Percentiles rank a stretch among this genome's conserved stretches.
Evolutionary conservation across 2,113 vertebrate species (phyloP).

Genomic region (Hippoglossus stenolepis): DNA sequence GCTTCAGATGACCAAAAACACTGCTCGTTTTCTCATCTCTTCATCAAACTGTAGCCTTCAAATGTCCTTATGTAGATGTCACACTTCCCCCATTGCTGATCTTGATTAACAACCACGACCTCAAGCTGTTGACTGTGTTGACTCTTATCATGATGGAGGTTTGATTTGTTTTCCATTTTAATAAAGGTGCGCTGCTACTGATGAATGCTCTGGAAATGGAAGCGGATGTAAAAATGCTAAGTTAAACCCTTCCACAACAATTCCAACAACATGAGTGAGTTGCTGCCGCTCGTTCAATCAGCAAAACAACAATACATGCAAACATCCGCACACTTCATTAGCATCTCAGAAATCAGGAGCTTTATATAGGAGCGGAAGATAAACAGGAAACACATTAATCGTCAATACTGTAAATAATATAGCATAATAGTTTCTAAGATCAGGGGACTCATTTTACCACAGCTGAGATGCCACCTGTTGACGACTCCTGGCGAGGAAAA

Average conservation of each 20-base stretch:
- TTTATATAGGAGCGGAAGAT: slow-evolving; percentile 70
- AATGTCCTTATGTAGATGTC: slow-evolving; percentile 62
- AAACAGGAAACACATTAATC: slow-evolving; percentile 82
- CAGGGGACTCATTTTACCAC: slow-evolving; percentile 59
- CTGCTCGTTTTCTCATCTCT: slow-evolving; percentile 39
- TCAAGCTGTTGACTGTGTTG: slow-evolving; percentile 34
- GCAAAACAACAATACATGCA: slow-evolving; percentile 71
- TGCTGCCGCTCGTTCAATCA: slow-evolving; percentile 56
- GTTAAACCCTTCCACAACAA: slow-evolving; percentile 42
- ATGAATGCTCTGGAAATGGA: slow-evolving; percentile 44
- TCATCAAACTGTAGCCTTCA: slow-evolving; percentile 25
- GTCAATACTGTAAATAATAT: slow-evolving; percentile 69
- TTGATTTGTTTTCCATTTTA: slow-evolving; percentile 60
- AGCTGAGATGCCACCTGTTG: slow-evolving; percentile 73
- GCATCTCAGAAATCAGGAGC: slow-evolving; percentile 59
- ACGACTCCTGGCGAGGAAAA: slow-evolving; percentile 16
- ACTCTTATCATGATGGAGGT: slow-evolving; percentile 24
- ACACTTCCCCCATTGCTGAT: slow-evolving; percentile 25
- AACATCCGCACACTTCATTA: slow-evolving; percentile 79
- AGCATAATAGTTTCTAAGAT: slow-evolving; percentile 57
- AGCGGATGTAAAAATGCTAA: slow-evolving; percentile 29
- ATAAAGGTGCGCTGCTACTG: slow-evolving; percentile 45
- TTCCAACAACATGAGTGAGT: slow-evolving; percentile 34
- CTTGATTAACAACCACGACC: slow-evolving; percentile 48
- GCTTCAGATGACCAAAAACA: slow-evolving; percentile 22